Base-by-base conservation (phyloP, 2,113 vertebrate species). In the Acrocephalus arundinaceus region DNA sequence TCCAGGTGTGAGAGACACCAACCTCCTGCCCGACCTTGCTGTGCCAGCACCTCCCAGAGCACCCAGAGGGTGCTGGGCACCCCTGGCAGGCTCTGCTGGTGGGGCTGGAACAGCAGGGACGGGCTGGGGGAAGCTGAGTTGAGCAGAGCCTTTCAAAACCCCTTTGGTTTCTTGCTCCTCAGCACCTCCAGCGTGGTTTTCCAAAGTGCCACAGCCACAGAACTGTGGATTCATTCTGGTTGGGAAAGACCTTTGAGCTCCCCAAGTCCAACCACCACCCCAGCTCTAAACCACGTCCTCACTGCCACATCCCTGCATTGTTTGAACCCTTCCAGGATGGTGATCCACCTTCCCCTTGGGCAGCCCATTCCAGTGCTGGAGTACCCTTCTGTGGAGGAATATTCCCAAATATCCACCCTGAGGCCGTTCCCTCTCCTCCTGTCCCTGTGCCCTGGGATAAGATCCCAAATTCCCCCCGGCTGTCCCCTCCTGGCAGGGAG, bases 141-240 rank as follows among this genome's bases (percentile, higher is more conserved):
- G 21, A 24, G 51, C 39, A 21, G 13, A 72, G 39, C 45, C 49
- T 76, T 68, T 49, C n/a, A 19, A 73, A 76, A 12, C 9, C 2
- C 0, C 18, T 54, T 58, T 41, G 24, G 8, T 58, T 77, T 49
- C 55, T 58, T 35, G 7, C 22, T 87, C 21, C 51, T 63, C 43
- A 51, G 6, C 20, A 46, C 23, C 49, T 45, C 27, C 49, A 61
- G 30, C 0, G 2, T 6, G 24, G 37, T 61, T 35, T 82, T 35
- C 24, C 18, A 1, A 19, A 39, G 21, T 1, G 35, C 39, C 27
- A 7, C 67, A 46, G 49, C 49, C 33, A 3, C 30, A 16, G 30
- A 13, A 24, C 4, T 0, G 1, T 24, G 48, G 58, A 33, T 9
- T 24, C 5, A 6, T 9, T n/a, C 16, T 58, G n/a, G 10, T 5